Evolutionary conservation across 2,113 vertebrate genomes (phyloP).

Genomic region (Chamaea fasciata): DNA sequence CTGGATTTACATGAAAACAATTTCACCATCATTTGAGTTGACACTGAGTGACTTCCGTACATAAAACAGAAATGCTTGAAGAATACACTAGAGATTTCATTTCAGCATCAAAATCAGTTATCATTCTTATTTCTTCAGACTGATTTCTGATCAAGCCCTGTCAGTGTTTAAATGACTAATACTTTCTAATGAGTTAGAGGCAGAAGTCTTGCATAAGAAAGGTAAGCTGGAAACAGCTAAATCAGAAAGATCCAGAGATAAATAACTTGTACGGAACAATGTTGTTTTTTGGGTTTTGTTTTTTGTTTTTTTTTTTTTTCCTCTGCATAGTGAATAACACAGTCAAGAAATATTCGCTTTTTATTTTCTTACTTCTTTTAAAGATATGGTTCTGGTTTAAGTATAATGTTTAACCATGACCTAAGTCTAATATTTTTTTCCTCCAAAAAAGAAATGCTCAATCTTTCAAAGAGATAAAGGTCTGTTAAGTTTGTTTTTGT

Average conservation of each 20-base stretch:
- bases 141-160: not conserved
- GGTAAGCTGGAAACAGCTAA: not conserved
- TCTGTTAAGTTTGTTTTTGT: not conserved
- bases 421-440: not conserved
- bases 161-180: not conserved
- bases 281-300: no score
- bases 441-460: not conserved
- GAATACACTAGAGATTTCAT: not conserved
- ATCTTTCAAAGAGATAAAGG: not conserved
- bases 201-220: not conserved
- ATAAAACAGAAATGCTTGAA: not conserved
- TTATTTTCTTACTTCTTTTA: not conserved
- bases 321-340: not conserved
- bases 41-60: not conserved
- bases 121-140: not conserved
- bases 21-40: not conserved
- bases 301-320: not conserved
- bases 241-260: not conserved
- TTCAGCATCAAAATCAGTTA: not conserved
- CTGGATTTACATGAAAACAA: not conserved
- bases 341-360: not conserved
- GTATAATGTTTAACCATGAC: not conserved
- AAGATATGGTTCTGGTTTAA: not conserved
- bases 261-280: not conserved
- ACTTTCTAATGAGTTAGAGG: not conserved